Base-by-base conservation (phyloP, 2,888 invertebrate genomes). In the Troides oblongomaculatus region DNA sequence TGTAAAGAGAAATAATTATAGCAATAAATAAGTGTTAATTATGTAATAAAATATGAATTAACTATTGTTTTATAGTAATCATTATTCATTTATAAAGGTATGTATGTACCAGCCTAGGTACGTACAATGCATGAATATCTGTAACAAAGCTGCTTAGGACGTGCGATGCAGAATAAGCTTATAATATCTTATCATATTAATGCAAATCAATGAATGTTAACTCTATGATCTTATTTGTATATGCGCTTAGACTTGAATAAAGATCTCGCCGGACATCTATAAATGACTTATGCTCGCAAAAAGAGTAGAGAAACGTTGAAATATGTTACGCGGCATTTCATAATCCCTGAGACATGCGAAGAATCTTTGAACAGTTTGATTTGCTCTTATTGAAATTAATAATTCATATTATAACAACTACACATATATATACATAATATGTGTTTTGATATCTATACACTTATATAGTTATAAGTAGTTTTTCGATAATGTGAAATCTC, bases 141-240 rank as follows among this genome's bases (percentile, higher is more conserved):
- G 53, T 7, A n/a, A 53, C 6, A 53, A 53, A 53, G 53, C 53
- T n/a, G 50, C n/a, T 53, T 53, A 18, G 14, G 14, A 46, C 8
- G 12, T 30, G 30, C 30, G 30, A 30, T 5, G 17, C 18, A 6
- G 53, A 18, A 53, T n/a, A 53, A 53, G 53, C n/a, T n/a, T 53
- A 53, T 14, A 12, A 46, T 53, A 64, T 69, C 59, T 43, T 60
- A 64, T 64, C 53, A 64, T 60, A 64, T 57, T 43, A 61, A 69
- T 65, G 61, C 61, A 64, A 53, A n/a, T 3, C 53, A 69, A 69
- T 61, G n/a, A 57, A 61, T 62, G 61, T 23, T 61, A 30, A 10
- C 46, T 60, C 39, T 60, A 64, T n/a, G n/a, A 57, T 64, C 25
- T 61, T 46, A 46, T 61, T 56, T 46, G 57, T 60, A 25, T 12